Conservation (phyloP, 2,797 vertebrate genomes). For the Pipistrellus kuhlii region DNA sequence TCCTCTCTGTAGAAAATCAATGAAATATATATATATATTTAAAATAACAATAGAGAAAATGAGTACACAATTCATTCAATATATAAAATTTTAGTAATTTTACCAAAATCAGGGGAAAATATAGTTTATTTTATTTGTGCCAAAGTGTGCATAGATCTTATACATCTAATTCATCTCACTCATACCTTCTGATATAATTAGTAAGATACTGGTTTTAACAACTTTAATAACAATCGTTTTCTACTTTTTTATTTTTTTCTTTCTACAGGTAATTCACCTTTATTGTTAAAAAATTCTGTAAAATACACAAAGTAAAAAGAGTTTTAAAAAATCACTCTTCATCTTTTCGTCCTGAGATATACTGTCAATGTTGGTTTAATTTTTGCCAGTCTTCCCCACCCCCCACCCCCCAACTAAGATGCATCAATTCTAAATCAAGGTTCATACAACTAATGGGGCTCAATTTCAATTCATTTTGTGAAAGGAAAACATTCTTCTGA, state of each 20-base stretch:
- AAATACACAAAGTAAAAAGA: conserved; percentile 21
- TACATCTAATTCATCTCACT: background rate
- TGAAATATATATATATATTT: no score
- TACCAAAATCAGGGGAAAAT: background rate
- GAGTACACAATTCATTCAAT: background rate
- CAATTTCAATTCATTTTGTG: background rate
- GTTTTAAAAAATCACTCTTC: background rate
- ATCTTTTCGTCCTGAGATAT: background rate
- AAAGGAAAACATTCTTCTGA: background rate
- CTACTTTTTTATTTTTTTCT: background rate
- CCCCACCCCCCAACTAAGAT: no score
- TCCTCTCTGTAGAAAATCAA: no score
- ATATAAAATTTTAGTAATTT: background rate
- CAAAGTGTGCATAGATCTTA: background rate
- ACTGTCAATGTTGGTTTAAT: background rate
- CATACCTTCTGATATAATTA: background rate
- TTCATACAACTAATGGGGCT: background rate
- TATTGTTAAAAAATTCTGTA: background rate
- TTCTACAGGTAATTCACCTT: background rate
- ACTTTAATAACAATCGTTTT: background rate
- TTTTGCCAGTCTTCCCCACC: background rate
- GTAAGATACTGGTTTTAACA: background rate
- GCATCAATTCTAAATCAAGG: background rate
- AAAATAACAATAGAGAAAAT: background rate
- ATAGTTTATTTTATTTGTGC: background rate